These are phyloP conservation scores for Aphidoletes aphidimyza DNA, from an alignment of 2,888 invertebrate genomes.

Conservation along the genomic window DNA sequence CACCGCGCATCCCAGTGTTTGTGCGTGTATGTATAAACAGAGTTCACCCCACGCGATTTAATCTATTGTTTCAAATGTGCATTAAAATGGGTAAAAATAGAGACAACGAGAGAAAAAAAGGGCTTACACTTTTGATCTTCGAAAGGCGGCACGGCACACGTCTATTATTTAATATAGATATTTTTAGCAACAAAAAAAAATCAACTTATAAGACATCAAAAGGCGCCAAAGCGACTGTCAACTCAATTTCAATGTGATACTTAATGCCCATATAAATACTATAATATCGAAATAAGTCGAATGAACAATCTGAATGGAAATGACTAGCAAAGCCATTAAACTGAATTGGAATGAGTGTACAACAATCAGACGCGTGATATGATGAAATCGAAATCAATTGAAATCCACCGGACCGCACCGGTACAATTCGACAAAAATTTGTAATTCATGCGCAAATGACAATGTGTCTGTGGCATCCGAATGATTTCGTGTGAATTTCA, in stretches of 20 bases:
- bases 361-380: too few relatives aligned
- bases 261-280: too few relatives aligned
- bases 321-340: too few relatives aligned
- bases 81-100: conserved; percentile 19
- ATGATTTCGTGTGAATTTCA: background rate
- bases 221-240: conserved; percentile 3
- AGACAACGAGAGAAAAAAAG: conserved; percentile 24
- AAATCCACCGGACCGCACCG: too few relatives aligned
- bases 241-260: background rate
- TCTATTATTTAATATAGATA: conserved; percentile 35
- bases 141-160: conserved; percentile 42
- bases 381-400: too few relatives aligned
- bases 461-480: background rate
- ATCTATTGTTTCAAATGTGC: conserved; percentile 11
- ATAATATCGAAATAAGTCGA: too few relatives aligned
- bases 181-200: conserved; percentile 14
- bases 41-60: conserved; percentile 53
- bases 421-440: background rate
- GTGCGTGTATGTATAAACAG: background rate
- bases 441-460: conserved; percentile 1
- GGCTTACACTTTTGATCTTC: conserved; percentile 40
- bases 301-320: too few relatives aligned
- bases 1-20: background rate
- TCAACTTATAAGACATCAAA: conserved; percentile 45
- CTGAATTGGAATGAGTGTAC: too few relatives aligned